Base-by-base conservation (phyloP, 2,888 invertebrate genomes). In the Ophioninae sp. region DNA sequence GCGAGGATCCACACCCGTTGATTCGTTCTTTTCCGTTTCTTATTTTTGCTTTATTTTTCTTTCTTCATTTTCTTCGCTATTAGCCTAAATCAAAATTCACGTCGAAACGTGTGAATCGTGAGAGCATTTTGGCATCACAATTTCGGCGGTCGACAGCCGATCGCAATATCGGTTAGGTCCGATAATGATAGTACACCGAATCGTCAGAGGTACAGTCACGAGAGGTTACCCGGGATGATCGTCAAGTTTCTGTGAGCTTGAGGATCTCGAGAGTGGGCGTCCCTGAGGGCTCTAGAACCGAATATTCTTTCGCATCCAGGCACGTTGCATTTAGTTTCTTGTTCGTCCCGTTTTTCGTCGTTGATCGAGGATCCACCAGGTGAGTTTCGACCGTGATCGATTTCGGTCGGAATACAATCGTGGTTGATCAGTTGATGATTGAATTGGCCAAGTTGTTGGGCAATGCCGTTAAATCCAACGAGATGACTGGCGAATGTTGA, bases 291-390 rank as follows among this genome's bases (percentile, higher is more conserved):
- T 87, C 96, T 94, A 13, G 97, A 96, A 83, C 96, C 95, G 93
- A 97, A 97, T 69, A 96, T 95, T 88, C 96, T 96, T 72, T 95
- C 95, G 93, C 97, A 97, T 17, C 96, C 96, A 81, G 94, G 95
- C 72, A 96, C 94, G n/a, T 96, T 95, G 93, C 97, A 97, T 85
- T 95, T 94, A 89, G 95, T 96, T 93, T 96, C 95, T 81, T 96
- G 96, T 1, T 74, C 44, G 63, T 63, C 10, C 63, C 41, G 20
- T 85, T 91, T 9, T 69, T 85, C 74, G 56, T 89, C 88, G 69
- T 51, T 39, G 68, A 87, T 77, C 10, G 85, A 90, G 23, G 91
- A 91, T 0, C 41, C 61, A 1, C 78, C 77, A 30, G 30, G 30
- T 1, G 30, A 30, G 13, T 64, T 69, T 67, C 20, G 74, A 30